Percentiles rank a stretch among this genome's conserved stretches.
phyloP scores from a whole-genome alignment of 2,888 invertebrate genomes.

The Epirrhoe tristata region DNA sequence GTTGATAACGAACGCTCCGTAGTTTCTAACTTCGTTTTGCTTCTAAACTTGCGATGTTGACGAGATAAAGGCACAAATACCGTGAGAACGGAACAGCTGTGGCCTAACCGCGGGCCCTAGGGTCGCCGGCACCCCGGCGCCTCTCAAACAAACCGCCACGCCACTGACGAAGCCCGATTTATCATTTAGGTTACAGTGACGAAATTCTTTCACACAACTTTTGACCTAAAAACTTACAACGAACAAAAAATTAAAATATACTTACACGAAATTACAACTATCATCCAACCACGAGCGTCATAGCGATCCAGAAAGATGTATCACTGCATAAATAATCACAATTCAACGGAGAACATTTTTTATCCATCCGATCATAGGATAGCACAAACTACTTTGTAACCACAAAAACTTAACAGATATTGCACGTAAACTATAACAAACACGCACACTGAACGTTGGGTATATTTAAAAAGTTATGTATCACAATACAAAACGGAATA shows the following conservation, averaged over 20 bases:
- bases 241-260: constrained; percentile 54
- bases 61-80: constrained; percentile 23
- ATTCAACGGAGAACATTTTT: constrained; percentile 82
- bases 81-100: constrained; percentile 57
- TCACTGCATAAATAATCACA: constrained; percentile 84
- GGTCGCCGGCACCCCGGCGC: constrained; percentile 60
- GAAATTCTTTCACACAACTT: constrained; percentile 57
- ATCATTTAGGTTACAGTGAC: constrained; percentile 52
- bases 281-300: constrained; percentile 81
- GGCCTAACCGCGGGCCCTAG: constrained; percentile 26
- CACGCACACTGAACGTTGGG: constrained; percentile 72
- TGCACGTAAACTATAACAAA: constrained; percentile 70
- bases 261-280: constrained; percentile 76
- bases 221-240: constrained; percentile 44
- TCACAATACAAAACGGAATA: constrained; percentile 73
- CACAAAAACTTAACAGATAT: constrained; percentile 79
- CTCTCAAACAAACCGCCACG: constrained; percentile 57
- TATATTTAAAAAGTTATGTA: constrained; percentile 70
- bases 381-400: constrained; percentile 76
- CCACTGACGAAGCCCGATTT: constrained; percentile 63
- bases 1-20: constrained; percentile 45
- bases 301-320: constrained; percentile 76
- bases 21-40: constrained; percentile 38
- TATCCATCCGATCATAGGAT: constrained; percentile 73
- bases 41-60: constrained; percentile 30